Conservation (phyloP, 2,113 vertebrate species). For the Chroicocephalus ridibundus region DNA sequence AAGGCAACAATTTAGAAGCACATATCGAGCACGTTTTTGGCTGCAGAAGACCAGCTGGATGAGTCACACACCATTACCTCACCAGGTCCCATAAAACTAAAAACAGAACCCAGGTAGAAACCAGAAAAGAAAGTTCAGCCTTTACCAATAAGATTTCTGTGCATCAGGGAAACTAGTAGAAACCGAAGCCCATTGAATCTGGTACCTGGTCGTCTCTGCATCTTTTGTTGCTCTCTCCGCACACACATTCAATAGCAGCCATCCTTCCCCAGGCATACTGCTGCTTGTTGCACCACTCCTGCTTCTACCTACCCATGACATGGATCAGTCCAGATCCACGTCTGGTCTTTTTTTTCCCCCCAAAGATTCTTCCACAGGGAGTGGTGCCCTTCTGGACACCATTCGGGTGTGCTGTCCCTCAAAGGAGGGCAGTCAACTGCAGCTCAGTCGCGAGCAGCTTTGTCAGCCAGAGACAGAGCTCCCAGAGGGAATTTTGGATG, state of each 20-base stretch:
- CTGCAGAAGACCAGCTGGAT: not conserved
- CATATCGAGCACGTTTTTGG: not conserved
- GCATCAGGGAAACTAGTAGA: not conserved
- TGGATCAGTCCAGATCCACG: not conserved
- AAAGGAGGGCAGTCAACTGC: not conserved
- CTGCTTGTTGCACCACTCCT: not conserved
- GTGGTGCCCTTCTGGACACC: no score
- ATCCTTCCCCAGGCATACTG: not conserved
- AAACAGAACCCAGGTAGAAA: not conserved
- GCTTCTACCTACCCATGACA: not conserved
- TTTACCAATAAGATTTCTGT: not conserved
- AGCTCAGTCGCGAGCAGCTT: not conserved
- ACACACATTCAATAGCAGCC: rapidly evolving
- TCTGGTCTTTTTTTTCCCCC: not conserved
- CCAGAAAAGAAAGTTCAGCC: not conserved
- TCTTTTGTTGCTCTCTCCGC: rapidly evolving
- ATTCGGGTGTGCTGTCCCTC: rapidly evolving
- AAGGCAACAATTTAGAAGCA: not conserved
- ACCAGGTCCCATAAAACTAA: not conserved
- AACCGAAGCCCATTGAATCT: rapidly evolving
- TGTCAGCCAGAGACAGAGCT: not conserved
- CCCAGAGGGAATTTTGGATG: not conserved
- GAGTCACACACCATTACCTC: no score
- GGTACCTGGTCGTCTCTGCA: rapidly evolving
- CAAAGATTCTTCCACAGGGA: not conserved